Evolutionary conservation across 2,113 vertebrate genomes (phyloP).

Genomic region (Eclectus roratus): DNA sequence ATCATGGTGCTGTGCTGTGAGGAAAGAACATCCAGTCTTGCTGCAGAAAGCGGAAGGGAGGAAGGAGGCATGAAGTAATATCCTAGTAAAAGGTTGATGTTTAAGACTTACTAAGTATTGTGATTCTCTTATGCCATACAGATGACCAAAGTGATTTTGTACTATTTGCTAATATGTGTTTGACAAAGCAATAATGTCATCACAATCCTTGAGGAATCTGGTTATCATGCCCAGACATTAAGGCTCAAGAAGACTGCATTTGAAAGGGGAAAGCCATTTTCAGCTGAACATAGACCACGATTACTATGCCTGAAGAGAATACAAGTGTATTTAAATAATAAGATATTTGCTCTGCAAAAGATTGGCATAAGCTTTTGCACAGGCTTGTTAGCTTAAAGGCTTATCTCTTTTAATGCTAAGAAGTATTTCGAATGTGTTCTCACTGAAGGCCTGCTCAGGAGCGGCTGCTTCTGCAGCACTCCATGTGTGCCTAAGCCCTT

Average conservation of each 20-base stretch:
- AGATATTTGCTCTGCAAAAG: conserved; percentile 47
- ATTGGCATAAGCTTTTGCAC: conserved; percentile 10
- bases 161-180: neutral
- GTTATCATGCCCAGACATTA: neutral
- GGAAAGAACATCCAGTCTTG: neutral
- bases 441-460: conserved; percentile 11
- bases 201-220: neutral
- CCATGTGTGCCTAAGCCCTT: conserved; percentile 32
- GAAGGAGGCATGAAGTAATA: neutral
- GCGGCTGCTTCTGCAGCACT: conserved; percentile 4
- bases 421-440: conserved; percentile 4
- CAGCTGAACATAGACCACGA: neutral
- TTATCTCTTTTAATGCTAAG: conserved; percentile 35
- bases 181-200: conserved; percentile 10
- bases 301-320: neutral
- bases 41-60: neutral
- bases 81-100: neutral
- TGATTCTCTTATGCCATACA: neutral
- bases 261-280: neutral
- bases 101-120: neutral
- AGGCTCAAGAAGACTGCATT: neutral
- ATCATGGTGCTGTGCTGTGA: fast-evolving
- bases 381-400: conserved; percentile 53
- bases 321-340: conserved; percentile 48
- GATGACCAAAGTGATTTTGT: neutral